These are phyloP conservation scores for Patiria miniata DNA, from an alignment of 35 echinoderm and acorn worm genomes.

Conservation along the genomic window DNA sequence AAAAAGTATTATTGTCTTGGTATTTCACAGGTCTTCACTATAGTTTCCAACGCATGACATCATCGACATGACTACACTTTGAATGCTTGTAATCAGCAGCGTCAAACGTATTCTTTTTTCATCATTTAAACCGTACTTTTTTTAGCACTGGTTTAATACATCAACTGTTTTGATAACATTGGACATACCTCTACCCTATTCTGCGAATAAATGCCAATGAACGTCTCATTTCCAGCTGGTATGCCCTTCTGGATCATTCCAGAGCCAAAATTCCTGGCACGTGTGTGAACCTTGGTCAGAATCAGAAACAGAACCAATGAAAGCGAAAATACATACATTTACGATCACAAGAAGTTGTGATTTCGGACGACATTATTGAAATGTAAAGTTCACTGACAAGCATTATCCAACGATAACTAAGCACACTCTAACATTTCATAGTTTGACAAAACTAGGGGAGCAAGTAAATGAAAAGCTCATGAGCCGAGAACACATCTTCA, in stretches of 20 bases:
- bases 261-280: slow-evolving; percentile 75
- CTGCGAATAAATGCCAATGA: slow-evolving; percentile 81
- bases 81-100: no score
- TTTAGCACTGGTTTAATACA: no score
- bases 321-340: background rate
- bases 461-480: no score
- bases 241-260: slow-evolving; percentile 73
- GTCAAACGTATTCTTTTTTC: no score
- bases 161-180: background rate
- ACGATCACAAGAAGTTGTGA: background rate
- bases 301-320: background rate
- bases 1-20: no score
- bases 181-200: slow-evolving; percentile 84
- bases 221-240: slow-evolving; percentile 46
- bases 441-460: no score
- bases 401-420: background rate
- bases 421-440: no score
- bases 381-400: background rate
- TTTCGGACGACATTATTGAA: background rate
- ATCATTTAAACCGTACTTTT: no score
- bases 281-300: slow-evolving; percentile 56
- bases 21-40: no score
- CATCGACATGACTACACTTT: no score
- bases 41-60: no score
- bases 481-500: no score